Evolutionary conservation across 1,140 invertebrate genomes (phyloP), one percentile per base, ranked within the genome.

Genomic region (Drosophila burlai): DNA sequence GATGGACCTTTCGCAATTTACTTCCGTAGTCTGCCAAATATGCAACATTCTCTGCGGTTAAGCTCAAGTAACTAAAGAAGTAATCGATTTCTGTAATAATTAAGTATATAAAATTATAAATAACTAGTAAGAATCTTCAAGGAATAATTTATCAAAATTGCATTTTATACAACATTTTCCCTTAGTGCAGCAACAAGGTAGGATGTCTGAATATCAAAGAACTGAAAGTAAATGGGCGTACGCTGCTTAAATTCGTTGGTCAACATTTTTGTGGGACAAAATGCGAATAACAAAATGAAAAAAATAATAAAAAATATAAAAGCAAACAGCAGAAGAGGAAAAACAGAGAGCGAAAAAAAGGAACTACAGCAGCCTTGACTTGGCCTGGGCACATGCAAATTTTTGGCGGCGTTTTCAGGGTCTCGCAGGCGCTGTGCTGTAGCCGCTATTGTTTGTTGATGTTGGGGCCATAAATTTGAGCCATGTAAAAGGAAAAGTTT

Each of bases 381-480:
- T 77, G 46, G 67, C 52, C 50, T 46, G 50, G 46, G 29, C 62
- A 52, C 78, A 87, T 87, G 84, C 83, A 87, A 89, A 89, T 87
- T 87, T 81, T 87, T 89, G 84, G 76, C 73, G 81, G 67, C 75
- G 68, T 31, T 80, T 73, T 83, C 80, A 86, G 83, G 83, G 83
- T 58, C 73, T 61, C 60, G 49, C 47, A 43, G 50, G 80, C 58
- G 65, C 50, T 69, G 47, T 7, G 49, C 58, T 65, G 54, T 43
- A 50, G 55, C 52, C 57, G 57, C 59, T 49, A 54, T 57, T 81
- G 69, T 69, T 73, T 80, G 43, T 46, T 80, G 38, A 46, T 75
- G 73, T 55, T 45, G 50, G 68, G 49, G 45, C 76, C 85, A 89
- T 81, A 84, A 84, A 90, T 90, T 80, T 38, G 57, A 62, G 77